Conservation (phyloP, 2,888 invertebrate genomes). For the Eupithecia centaureata region DNA sequence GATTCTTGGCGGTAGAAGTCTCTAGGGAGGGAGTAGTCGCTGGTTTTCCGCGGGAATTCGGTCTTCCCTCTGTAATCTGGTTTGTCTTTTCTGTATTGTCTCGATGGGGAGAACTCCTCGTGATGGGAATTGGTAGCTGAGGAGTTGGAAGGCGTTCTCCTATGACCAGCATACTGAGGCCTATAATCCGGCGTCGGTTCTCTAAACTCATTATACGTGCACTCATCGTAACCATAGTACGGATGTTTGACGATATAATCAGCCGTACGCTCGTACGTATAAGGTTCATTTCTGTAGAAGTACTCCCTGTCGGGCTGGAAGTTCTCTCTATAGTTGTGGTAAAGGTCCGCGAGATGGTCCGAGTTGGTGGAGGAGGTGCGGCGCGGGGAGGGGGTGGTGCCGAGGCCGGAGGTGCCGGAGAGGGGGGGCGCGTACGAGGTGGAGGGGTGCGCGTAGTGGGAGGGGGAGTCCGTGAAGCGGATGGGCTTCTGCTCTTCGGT, state of each 20-base stretch:
- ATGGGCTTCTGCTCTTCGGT: slow-evolving; percentile 86
- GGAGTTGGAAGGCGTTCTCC: slow-evolving; percentile 91
- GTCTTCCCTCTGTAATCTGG: slow-evolving; percentile 66
- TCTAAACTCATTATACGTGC: slow-evolving; percentile 62
- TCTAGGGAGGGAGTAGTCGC: slow-evolving; percentile 70
- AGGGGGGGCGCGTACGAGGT: slow-evolving; percentile 79
- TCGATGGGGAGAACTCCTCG: slow-evolving; percentile 75
- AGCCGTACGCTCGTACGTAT: slow-evolving; percentile 71
- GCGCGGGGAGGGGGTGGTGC: slow-evolving; percentile 87
- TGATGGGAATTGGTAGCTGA: slow-evolving; percentile 83
- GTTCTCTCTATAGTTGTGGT: slow-evolving; percentile 80
- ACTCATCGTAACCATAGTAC: slow-evolving; percentile 73
- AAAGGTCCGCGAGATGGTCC: slow-evolving; percentile 87
- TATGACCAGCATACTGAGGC: slow-evolving; percentile 83
- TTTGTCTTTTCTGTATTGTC: slow-evolving; percentile 63
- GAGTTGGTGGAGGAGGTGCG: slow-evolving; percentile 86
- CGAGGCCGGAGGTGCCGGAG: slow-evolving; percentile 80
- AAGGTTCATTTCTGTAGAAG: slow-evolving; percentile 68
- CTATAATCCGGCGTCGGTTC: slow-evolving; percentile 71
- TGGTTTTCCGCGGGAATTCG: slow-evolving; percentile 70
- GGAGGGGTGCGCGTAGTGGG: slow-evolving; percentile 85
- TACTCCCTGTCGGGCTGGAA: slow-evolving; percentile 72
- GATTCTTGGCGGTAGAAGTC: slow-evolving; percentile 73
- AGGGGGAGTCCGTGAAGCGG: slow-evolving; percentile 90
- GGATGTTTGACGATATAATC: slow-evolving; percentile 77